Conservation (phyloP, 2,797 vertebrate species). For the Protosalanx chinensis region DNA sequence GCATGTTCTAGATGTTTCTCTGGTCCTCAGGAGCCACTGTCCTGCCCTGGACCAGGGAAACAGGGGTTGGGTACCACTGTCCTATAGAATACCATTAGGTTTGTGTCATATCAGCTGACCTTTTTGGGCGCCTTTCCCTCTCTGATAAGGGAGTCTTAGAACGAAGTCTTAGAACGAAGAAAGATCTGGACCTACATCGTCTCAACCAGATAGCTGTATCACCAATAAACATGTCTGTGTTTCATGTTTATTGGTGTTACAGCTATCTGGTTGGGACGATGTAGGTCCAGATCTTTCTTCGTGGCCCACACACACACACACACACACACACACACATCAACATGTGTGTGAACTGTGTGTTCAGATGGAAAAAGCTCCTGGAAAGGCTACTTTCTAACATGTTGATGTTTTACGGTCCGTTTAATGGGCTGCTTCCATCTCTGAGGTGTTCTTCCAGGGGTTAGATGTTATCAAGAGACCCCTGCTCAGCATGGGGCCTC, state of each 20-base stretch:
- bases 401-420: constrained; percentile 44
- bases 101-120: too few species aligned
- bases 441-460: constrained; percentile 43
- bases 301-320: constrained; percentile 26
- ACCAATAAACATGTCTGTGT: too few species aligned
- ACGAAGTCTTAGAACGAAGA: too few species aligned
- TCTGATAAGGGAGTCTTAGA: too few species aligned
- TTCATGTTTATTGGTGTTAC: too few species aligned
- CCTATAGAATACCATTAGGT: too few species aligned
- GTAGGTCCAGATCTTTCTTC: constrained; percentile 31
- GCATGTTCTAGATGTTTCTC: too few species aligned
- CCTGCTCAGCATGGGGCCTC: constrained; percentile 31
- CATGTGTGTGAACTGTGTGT: constrained; percentile 25
- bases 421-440: constrained; percentile 44
- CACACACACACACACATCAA: constrained; percentile 16
- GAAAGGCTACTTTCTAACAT: constrained; percentile 32
- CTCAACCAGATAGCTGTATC: background rate
- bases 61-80: too few species aligned
- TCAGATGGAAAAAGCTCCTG: constrained; percentile 28
- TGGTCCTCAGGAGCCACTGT: too few species aligned
- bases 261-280: constrained; percentile 13
- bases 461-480: constrained; percentile 29
- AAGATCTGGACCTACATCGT: constrained; percentile 36
- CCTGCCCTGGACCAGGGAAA: too few species aligned
- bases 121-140: too few species aligned